These are phyloP conservation scores for Diadegma fenestrale DNA, from an alignment of 2,888 invertebrate genomes.

Conservation along the genomic window DNA sequence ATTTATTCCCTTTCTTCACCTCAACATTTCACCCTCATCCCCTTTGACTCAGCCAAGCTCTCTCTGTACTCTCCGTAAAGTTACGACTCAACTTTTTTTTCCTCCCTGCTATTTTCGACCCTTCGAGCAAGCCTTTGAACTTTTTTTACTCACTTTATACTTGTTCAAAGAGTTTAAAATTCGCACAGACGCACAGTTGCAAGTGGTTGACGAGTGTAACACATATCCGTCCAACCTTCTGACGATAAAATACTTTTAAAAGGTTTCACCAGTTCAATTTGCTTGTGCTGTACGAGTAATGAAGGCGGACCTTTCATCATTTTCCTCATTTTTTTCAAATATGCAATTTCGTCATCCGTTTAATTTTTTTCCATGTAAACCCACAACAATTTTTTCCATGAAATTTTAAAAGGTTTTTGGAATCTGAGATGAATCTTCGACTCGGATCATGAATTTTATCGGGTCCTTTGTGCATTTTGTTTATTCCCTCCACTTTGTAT, in stretches of 20 bases:
- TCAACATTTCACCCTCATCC: conserved; percentile 52
- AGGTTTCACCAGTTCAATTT: conserved; percentile 74
- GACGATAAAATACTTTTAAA: conserved; percentile 7
- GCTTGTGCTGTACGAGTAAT: conserved; percentile 76
- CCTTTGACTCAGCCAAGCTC: conserved; percentile 10
- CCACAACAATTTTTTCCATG: neutral
- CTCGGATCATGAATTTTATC: conserved; percentile 5
- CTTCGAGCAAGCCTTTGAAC: conserved; percentile 57
- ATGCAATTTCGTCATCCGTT: neutral
- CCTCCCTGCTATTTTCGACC: conserved; percentile 22
- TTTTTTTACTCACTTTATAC: conserved; percentile 31
- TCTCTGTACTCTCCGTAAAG: conserved; percentile 38
- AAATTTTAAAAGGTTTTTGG: neutral
- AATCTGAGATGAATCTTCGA: neutral
- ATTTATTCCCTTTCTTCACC: conserved; percentile 34
- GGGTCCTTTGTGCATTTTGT: neutral
- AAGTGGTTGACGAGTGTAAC: conserved; percentile 45
- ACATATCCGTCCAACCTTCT: conserved; percentile 28
- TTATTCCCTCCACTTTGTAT: neutral
- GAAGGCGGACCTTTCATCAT: conserved; percentile 62
- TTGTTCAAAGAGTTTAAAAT: conserved; percentile 33
- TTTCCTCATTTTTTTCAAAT: neutral
- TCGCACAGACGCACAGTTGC: neutral
- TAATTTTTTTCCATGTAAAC: neutral
- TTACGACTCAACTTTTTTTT: conserved; percentile 45